Conservation (phyloP, 2,797 vertebrate genomes). For the Sebastes dallii region DNA sequence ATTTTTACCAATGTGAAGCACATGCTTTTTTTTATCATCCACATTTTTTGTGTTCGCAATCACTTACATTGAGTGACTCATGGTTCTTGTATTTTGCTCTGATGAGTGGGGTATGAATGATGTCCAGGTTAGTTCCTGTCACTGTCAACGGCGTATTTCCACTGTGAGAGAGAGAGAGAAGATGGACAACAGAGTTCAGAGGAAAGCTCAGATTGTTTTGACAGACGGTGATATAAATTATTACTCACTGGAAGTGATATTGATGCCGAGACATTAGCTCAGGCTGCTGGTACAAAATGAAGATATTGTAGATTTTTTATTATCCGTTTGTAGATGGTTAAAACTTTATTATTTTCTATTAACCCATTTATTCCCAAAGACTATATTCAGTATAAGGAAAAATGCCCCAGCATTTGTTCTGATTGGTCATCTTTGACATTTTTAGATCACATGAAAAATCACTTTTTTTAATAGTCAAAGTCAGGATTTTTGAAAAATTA, state of each 20-base stretch:
- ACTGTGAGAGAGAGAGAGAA: conserved; percentile 70
- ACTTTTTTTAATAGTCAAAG: no score
- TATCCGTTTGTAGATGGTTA: neutral
- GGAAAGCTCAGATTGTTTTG: neutral
- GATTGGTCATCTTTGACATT: no score
- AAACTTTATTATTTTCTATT: neutral
- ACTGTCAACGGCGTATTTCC: conserved; percentile 96
- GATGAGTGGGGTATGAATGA: conserved; percentile 96
- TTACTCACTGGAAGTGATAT: neutral
- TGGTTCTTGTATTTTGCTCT: conserved; percentile 93
- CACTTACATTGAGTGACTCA: conserved; percentile 94
- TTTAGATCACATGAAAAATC: no score
- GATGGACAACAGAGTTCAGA: neutral
- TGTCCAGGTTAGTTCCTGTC: conserved; percentile 95
- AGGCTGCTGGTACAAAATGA: neutral
- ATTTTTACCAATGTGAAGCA: neutral
- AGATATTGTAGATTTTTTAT: neutral
- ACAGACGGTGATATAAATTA: conserved; percentile 3
- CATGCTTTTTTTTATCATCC: neutral
- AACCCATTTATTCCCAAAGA: neutral
- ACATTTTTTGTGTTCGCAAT: neutral
- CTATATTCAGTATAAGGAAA: no score
- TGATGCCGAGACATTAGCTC: neutral
- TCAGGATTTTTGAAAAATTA: no score
- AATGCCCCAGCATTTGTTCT: no score